phyloP scores from a whole-genome alignment of 2,888 invertebrate species.

The Hypena proboscidalis region DNA sequence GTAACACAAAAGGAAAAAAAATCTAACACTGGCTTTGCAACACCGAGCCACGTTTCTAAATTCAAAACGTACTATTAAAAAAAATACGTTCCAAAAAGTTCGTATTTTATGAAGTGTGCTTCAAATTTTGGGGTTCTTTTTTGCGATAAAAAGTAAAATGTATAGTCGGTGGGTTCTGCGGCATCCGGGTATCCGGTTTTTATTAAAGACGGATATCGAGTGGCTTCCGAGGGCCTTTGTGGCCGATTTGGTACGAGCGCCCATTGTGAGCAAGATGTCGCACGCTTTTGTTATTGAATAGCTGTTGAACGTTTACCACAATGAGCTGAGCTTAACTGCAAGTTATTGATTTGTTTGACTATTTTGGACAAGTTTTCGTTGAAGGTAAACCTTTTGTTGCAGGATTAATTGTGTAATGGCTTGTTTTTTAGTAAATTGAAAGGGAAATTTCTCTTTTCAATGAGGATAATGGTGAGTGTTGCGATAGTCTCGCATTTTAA shows the following conservation, averaged over 20 bases:
- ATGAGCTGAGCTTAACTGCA: constrained; percentile 38
- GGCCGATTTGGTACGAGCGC: constrained; percentile 57
- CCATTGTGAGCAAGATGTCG: constrained; percentile 67
- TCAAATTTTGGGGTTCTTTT: constrained; percentile 58
- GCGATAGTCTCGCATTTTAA: too few species aligned
- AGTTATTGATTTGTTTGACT: constrained; percentile 39
- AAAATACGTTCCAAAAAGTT: constrained; percentile 52
- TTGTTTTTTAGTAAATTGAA: not conserved
- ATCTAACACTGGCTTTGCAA: too few species aligned
- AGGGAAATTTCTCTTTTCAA: not conserved
- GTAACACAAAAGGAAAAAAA: too few species aligned
- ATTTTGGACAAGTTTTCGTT: constrained; percentile 29
- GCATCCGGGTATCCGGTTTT: constrained; percentile 79
- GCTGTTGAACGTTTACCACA: constrained; percentile 41
- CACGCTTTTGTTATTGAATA: constrained; percentile 54
- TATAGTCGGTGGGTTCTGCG: constrained; percentile 42
- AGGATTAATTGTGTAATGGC: not conserved
- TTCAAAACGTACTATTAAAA: constrained; percentile 27
- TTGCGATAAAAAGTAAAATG: constrained; percentile 51
- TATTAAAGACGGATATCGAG: constrained; percentile 77
- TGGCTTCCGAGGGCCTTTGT: constrained; percentile 77
- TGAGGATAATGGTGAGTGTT: too few species aligned
- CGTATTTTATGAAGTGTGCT: constrained; percentile 58
- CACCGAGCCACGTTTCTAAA: constrained; percentile 26
- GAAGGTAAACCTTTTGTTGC: not conserved